Evolutionary conservation across 2,888 invertebrate genomes (phyloP).

Genomic region (Cheilosia vernalis): DNA sequence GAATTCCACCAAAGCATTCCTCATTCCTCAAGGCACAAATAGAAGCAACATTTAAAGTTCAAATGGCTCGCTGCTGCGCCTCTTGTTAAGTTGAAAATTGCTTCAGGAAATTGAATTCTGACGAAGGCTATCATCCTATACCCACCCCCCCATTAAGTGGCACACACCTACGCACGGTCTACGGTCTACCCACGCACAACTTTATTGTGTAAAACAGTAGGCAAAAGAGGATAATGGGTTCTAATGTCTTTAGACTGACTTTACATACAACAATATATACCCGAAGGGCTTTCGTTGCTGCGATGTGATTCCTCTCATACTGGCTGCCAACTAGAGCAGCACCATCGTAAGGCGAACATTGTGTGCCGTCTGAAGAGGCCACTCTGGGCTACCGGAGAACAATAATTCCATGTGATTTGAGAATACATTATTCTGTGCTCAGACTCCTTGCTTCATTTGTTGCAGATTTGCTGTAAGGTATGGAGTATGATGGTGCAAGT

Average conservation of each 20-base stretch:
- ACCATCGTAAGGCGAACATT: conserved; percentile 48
- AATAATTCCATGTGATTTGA: conserved; percentile 30
- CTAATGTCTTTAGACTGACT: conserved; percentile 53
- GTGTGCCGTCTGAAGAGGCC: conserved; percentile 64
- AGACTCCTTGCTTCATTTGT: conserved; percentile 48
- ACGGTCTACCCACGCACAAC: conserved; percentile 36
- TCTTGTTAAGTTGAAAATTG: conserved; percentile 41
- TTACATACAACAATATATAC: not conserved
- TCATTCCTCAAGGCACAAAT: not conserved
- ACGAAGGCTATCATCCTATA: conserved; percentile 36
- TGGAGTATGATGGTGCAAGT: conserved; percentile 5
- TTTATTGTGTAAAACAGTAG: conserved; percentile 59
- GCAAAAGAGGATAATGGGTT: conserved; percentile 70
- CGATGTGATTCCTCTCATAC: conserved; percentile 1
- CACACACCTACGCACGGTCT: conserved; percentile 53
- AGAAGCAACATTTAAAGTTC: conserved; percentile 18
- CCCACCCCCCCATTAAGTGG: conserved; percentile 32
- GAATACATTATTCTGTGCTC: conserved; percentile 21
- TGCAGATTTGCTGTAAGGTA: conserved; percentile 45
- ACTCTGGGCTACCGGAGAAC: conserved; percentile 26
- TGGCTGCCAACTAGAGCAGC: conserved; percentile 51
- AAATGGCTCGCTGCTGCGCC: conserved; percentile 24
- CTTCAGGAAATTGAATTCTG: conserved; percentile 58
- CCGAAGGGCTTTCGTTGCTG: conserved; percentile 9
- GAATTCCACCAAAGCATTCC: not conserved